Evolutionary conservation across 37 sponge, comb jelly and placozoan genomes (phyloP).

Genomic region (Bolinopsis microptera): DNA sequence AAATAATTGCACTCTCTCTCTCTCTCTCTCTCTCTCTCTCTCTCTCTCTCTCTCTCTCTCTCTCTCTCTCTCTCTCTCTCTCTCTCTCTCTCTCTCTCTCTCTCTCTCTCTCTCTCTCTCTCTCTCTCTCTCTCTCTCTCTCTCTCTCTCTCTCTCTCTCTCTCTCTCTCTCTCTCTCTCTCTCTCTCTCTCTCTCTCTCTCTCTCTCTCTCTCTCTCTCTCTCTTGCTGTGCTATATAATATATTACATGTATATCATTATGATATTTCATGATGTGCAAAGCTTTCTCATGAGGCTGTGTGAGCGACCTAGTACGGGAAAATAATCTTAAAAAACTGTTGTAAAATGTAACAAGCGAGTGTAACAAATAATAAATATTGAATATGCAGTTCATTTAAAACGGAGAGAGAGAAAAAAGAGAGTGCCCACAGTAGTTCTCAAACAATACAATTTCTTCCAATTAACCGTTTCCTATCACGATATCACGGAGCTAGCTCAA

Average conservation of each 20-base stretch:
- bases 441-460: background rate
- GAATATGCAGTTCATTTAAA: too few species aligned
- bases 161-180: background rate
- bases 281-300: too few species aligned
- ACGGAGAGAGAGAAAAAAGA: too few species aligned
- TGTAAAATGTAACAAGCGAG: too few species aligned
- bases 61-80: background rate
- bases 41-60: background rate
- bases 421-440: too few species aligned
- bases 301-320: too few species aligned
- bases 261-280: background rate
- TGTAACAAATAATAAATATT: too few species aligned
- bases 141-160: background rate
- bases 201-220: background rate
- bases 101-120: background rate
- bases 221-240: background rate
- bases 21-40: background rate
- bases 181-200: background rate
- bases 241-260: background rate
- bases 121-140: background rate
- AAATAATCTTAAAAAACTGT: too few species aligned
- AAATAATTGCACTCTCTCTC: conserved; percentile 1
- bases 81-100: background rate
- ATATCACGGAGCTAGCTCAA: too few species aligned
- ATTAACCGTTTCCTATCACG: background rate